phyloP scores from a whole-genome alignment of 2,888 invertebrate genomes.

The Ornithoptera alexandrae region DNA sequence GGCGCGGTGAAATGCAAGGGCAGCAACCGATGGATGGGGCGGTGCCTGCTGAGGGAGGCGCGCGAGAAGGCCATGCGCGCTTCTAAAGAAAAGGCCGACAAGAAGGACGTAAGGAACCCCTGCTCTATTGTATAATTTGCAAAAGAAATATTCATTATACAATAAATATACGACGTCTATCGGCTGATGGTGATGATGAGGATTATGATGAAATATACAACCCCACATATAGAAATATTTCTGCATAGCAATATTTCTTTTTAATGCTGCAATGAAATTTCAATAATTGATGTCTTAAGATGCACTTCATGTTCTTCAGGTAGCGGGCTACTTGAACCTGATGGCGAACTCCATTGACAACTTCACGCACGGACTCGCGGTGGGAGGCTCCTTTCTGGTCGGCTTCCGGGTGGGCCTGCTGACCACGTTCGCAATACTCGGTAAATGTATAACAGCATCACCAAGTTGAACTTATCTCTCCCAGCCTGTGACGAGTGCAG shows the following conservation, averaged over 20 bases:
- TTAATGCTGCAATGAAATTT: no score
- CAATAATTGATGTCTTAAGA: no score
- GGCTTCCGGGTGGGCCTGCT: conserved; percentile 93
- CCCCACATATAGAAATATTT: no score
- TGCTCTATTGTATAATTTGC: no score
- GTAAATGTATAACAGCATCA: conserved; percentile 45
- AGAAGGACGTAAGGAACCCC: conserved; percentile 58
- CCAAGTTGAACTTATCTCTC: no score
- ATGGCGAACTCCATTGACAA: conserved; percentile 98
- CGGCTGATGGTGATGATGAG: no score
- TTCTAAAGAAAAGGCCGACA: conserved; percentile 55
- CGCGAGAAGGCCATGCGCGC: conserved; percentile 55
- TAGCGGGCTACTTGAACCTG: conserved; percentile 96
- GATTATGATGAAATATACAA: no score
- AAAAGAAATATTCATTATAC: no score
- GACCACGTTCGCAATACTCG: conserved; percentile 94
- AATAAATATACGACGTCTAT: no score
- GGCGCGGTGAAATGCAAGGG: conserved; percentile 45
- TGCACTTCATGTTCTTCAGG: conserved; percentile 54
- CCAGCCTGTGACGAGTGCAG: not conserved
- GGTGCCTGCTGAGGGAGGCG: conserved; percentile 69
- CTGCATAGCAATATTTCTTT: no score
- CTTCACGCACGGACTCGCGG: conserved; percentile 98
- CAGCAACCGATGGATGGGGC: conserved; percentile 71
- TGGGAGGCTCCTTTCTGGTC: conserved; percentile 97